Evolutionary conservation across 2,888 invertebrate genomes (phyloP).

Genomic region (Dichetophora obliterata): DNA sequence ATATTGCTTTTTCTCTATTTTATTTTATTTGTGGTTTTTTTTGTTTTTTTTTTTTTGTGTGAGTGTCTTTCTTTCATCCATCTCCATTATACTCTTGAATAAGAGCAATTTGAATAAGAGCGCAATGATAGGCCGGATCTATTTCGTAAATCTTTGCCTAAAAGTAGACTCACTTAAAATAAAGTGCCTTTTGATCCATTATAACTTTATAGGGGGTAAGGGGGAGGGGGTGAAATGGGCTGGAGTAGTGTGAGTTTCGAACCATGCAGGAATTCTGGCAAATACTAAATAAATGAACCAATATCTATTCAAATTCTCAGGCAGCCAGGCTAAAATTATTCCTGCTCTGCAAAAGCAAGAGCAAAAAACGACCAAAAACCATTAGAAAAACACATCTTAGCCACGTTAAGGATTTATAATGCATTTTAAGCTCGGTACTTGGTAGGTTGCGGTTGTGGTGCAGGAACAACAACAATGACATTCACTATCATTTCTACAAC

Average conservation of each 20-base stretch:
- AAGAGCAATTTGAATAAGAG: conserved; percentile 3
- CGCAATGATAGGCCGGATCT: background rate
- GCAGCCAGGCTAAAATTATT: background rate
- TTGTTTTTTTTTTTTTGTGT: no score
- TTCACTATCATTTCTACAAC: conserved; percentile 4
- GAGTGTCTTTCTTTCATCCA: background rate
- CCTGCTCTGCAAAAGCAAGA: background rate
- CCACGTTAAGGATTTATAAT: conserved; percentile 28
- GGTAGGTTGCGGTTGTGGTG: conserved; percentile 2
- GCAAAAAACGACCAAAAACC: background rate
- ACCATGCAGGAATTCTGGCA: no score
- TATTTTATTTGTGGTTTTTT: background rate
- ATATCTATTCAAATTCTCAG: conserved; percentile 21
- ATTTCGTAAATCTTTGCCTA: conserved; percentile 3
- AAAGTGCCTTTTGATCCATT: conserved; percentile 4
- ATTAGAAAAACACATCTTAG: conserved; percentile 18
- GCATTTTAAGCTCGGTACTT: conserved; percentile 26
- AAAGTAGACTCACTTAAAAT: conserved; percentile 12
- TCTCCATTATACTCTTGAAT: background rate
- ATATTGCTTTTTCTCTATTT: no score
- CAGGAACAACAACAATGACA: background rate
- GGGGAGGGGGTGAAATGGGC: background rate
- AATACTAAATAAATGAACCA: conserved; percentile 10
- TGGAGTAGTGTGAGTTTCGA: background rate
- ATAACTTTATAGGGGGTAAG: no score